phyloP scores from a whole-genome alignment of 2,113 vertebrate species.

The Rousettus leschenaultii region DNA sequence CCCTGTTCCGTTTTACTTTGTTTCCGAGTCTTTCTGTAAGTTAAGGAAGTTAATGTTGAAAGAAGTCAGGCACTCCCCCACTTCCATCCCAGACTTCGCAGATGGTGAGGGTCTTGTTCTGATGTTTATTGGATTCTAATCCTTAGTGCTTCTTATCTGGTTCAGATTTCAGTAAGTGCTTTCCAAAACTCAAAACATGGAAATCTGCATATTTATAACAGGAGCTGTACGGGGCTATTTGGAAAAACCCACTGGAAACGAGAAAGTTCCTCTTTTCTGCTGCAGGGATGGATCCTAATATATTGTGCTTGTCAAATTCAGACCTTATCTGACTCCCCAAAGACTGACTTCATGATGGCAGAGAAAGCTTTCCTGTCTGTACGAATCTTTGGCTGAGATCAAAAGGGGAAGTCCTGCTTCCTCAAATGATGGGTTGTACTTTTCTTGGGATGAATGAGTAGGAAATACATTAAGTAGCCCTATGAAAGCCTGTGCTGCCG shows the following conservation, averaged over 20 bases:
- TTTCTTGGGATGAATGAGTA: constrained; percentile 35
- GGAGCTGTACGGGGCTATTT: neutral
- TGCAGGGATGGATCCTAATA: neutral
- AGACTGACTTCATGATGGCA: neutral
- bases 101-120: constrained; percentile 27
- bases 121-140: constrained; percentile 29
- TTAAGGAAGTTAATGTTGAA: constrained; percentile 30
- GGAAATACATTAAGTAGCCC: neutral
- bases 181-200: constrained; percentile 54
- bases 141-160: constrained; percentile 40
- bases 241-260: constrained; percentile 54
- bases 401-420: constrained; percentile 54
- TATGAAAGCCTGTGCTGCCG: neutral
- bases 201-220: neutral
- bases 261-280: constrained; percentile 26
- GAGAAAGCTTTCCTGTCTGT: neutral
- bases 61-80: constrained; percentile 4
- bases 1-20: neutral
- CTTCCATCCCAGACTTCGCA: neutral
- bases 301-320: neutral
- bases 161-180: constrained; percentile 22
- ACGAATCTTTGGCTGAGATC: constrained; percentile 20
- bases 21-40: constrained; percentile 6
- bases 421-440: constrained; percentile 21
- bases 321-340: constrained; percentile 41